phyloP scores from a whole-genome alignment of 2,888 invertebrate genomes.

The Cyclophora punctaria region DNA sequence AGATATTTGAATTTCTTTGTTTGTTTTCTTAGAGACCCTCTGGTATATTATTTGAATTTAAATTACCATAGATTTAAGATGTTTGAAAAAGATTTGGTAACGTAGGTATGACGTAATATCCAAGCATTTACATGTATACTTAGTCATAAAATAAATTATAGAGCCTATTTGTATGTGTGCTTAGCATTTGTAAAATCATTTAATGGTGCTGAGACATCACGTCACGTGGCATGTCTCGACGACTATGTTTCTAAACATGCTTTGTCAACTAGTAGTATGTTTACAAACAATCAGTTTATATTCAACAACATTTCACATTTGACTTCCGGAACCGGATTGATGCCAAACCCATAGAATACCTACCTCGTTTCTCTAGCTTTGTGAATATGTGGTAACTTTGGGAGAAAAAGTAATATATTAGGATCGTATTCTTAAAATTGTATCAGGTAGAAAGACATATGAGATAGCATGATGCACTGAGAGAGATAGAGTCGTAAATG shows the following conservation, averaged over 20 bases:
- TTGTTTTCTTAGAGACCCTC: not conserved
- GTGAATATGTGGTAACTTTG: too few species aligned
- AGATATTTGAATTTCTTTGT: constrained; percentile 5
- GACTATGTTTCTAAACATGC: constrained; percentile 49
- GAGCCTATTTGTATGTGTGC: too few species aligned
- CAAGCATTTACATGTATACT: too few species aligned
- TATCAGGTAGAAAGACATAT: constrained; percentile 28
- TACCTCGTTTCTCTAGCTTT: too few species aligned
- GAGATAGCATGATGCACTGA: constrained; percentile 39
- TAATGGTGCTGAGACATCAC: constrained; percentile 5
- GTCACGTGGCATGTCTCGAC: constrained; percentile 39
- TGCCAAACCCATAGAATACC: not conserved
- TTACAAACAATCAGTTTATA: constrained; percentile 46
- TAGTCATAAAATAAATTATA: too few species aligned
- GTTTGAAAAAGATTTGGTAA: too few species aligned
- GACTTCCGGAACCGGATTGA: constrained; percentile 22
- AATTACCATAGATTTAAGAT: too few species aligned
- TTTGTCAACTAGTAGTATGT: constrained; percentile 44
- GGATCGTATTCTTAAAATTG: constrained; percentile 1
- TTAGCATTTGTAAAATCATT: not conserved
- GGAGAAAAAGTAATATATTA: constrained; percentile 1
- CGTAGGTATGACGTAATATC: too few species aligned
- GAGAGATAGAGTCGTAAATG: constrained; percentile 41
- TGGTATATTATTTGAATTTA: too few species aligned
- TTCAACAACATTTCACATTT: constrained; percentile 26